Evolutionary conservation across 2,888 invertebrate species (phyloP), one percentile per base, ranked within the genome.

Genomic region (Lepidonotus clava): DNA sequence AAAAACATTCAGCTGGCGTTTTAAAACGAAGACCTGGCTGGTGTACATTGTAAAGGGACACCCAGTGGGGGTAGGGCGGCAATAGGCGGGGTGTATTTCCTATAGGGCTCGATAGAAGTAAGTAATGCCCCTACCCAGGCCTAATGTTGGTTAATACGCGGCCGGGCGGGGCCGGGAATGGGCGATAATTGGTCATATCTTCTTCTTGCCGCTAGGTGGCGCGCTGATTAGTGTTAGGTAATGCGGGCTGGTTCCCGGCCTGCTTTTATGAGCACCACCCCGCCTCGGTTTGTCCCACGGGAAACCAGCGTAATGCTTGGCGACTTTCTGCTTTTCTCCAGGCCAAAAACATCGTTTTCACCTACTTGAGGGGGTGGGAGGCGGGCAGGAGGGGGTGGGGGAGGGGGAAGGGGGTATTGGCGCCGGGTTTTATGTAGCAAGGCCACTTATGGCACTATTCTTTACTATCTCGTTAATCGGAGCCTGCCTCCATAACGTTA

Each of bases 111-210:
- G 24, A 24, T 61, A 28, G 24, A 32, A 24, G 61, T 8, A 61
- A 61, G 61, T n/a, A 61, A 61, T 28, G 71, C 38, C 38, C n/a
- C 11, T 21, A 71, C 21, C 36, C 34, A 14, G 14, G 36, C 34
- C 71, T 71, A 71, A 71, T 71, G 71, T 21, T 38, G 38, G 1
- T 18, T 71, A 71, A 71, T 71, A 38, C 38, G 36, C 14, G 36
- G 36, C 32, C 36, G 46, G 46, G 46, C n/a, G 32, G 32, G 46
- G 41, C 46, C 28, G 32, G 80, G 34, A 80, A 80, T 41, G 41
- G 46, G 11, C n/a, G 51, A 14, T 80, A 80, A 80, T 80, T 80
- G 80, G 80, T 80, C 80, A 80, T 80, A 80, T 80, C 80, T 80
- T 46, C 28, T 46, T 80, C 32, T n/a, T 38, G 38, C 71, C 71